Conservation (phyloP, 2,888 invertebrate genomes). For the Rotaria macrura region DNA sequence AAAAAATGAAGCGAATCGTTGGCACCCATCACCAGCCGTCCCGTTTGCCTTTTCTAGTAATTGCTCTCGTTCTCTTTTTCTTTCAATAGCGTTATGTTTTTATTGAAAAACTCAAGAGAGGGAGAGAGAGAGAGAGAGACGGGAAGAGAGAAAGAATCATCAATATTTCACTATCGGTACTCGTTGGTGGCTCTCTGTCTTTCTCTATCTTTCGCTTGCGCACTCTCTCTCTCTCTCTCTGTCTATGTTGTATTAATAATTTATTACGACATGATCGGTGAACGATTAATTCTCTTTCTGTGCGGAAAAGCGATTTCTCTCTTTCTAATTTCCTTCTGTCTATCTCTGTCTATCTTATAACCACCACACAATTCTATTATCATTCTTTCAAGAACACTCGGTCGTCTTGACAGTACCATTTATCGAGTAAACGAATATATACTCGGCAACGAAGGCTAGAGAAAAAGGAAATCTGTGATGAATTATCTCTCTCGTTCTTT, state of each 20-base stretch:
- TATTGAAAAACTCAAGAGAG: neutral
- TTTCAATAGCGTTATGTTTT: neutral
- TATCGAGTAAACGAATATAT: neutral
- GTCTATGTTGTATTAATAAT: neutral
- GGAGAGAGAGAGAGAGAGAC: neutral
- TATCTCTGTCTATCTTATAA: neutral
- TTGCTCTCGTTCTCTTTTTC: neutral
- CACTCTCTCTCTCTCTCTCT: neutral
- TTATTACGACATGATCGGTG: neutral
- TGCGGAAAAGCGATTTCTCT: conserved; percentile 1
- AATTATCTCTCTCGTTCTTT: neutral
- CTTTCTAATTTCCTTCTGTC: neutral
- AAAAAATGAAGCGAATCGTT: neutral
- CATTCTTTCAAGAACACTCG: neutral
- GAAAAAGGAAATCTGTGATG: neutral
- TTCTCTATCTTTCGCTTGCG: neutral
- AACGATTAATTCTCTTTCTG: neutral
- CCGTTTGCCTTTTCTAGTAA: neutral
- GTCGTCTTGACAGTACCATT: neutral
- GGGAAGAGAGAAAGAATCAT: neutral
- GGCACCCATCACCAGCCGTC: neutral
- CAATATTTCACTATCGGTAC: neutral
- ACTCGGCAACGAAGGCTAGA: neutral
- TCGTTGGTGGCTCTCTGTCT: neutral
- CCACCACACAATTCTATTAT: neutral